These are phyloP conservation scores for Leucophenga maculata DNA, from an alignment of 2,888 invertebrate species.

Conservation along the genomic window DNA sequence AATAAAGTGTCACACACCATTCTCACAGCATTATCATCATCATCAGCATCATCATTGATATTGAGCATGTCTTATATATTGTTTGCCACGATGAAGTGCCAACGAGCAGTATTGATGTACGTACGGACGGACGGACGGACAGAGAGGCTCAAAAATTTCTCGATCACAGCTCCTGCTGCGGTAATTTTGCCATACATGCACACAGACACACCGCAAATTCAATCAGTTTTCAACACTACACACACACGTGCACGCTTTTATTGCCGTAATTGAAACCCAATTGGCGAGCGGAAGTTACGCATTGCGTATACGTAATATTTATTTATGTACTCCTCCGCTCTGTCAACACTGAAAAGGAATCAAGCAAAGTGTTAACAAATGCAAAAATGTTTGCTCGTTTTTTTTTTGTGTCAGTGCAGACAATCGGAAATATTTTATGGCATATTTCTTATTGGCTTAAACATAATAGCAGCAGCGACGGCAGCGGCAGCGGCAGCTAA, in stretches of 20 bases:
- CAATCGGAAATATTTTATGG: no score
- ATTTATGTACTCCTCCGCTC: neutral
- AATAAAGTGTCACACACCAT: constrained; percentile 1
- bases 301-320: constrained; percentile 6
- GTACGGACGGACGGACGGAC: no score
- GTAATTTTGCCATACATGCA: neutral
- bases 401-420: no score
- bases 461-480: no score
- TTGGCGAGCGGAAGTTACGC: neutral
- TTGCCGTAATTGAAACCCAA: constrained; percentile 37
- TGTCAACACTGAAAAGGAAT: no score
- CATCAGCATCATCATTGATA: neutral
- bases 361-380: no score
- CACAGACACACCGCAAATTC: neutral
- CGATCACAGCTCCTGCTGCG: neutral
- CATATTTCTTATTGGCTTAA: no score
- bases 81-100: constrained; percentile 42
- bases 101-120: neutral
- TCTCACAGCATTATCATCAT: neutral
- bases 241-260: neutral
- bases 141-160: neutral
- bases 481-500: no score
- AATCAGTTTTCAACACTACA: no score
- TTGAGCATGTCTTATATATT: neutral
- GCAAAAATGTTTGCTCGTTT: no score